These are phyloP conservation scores for Cyclophora punctaria DNA, from an alignment of 2,888 invertebrate species.

Conservation along the genomic window DNA sequence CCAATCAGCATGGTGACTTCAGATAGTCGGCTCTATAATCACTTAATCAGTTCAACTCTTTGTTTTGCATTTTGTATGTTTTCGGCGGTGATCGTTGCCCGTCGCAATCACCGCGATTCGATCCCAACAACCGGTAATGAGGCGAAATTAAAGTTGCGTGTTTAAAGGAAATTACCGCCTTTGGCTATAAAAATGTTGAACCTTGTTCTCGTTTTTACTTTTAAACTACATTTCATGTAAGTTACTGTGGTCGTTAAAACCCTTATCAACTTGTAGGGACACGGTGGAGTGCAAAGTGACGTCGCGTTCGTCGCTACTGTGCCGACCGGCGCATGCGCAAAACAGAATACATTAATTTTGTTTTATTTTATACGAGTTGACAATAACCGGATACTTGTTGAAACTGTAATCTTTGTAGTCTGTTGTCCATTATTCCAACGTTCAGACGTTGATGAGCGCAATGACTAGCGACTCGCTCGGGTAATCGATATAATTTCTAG, in stretches of 20 bases:
- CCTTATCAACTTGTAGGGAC: slow-evolving; percentile 10
- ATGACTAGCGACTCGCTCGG: too few relatives aligned
- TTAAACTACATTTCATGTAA: slow-evolving; percentile 22
- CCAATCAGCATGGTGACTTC: too few relatives aligned
- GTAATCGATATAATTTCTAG: too few relatives aligned
- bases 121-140: slow-evolving; percentile 32
- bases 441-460: too few relatives aligned
- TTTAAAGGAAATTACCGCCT: slow-evolving; percentile 34
- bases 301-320: slow-evolving; percentile 9
- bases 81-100: slow-evolving; percentile 28
- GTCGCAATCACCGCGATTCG: slow-evolving; percentile 29
- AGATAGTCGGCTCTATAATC: slow-evolving; percentile 37
- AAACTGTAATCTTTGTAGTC: too few relatives aligned
- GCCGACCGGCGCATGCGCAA: slow-evolving; percentile 14
- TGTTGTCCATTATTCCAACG: too few relatives aligned
- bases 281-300: slow-evolving; percentile 5
- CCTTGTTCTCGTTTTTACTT: slow-evolving; percentile 23
- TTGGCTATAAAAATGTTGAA: slow-evolving; percentile 25
- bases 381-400: too few relatives aligned
- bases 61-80: slow-evolving; percentile 34
- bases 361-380: slow-evolving; percentile 28
- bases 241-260: slow-evolving; percentile 17
- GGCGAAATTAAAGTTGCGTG: slow-evolving; percentile 32
- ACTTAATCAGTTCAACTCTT: slow-evolving; percentile 48
- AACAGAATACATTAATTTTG: slow-evolving; percentile 27